Percentiles rank a stretch among this genome's conserved stretches.
These are phyloP conservation scores for Platycnemis pennipes DNA, from an alignment of 2,888 invertebrate species.

Conservation along the genomic window DNA sequence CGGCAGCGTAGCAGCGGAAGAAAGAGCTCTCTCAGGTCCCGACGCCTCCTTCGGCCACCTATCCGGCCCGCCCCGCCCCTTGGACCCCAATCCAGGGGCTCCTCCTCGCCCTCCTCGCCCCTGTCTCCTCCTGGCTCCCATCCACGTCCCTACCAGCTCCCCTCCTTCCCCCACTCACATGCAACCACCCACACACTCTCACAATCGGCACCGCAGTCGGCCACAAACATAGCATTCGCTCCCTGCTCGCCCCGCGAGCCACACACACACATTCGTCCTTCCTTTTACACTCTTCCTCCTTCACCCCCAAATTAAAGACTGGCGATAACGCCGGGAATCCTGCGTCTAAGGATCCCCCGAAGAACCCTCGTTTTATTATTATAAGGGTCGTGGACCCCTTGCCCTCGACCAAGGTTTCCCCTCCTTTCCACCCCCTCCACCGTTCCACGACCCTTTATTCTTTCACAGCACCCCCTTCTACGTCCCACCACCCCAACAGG, in stretches of 20 bases:
- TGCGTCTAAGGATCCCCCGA: conserved; percentile 43
- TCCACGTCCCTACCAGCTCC: neutral
- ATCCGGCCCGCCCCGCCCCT: neutral
- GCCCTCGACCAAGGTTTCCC: too few species aligned
- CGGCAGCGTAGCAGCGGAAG: conserved; percentile 49
- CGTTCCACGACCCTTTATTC: neutral
- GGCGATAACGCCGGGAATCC: conserved; percentile 62
- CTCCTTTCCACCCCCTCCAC: neutral
- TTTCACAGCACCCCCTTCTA: neutral
- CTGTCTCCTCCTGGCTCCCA: neutral
- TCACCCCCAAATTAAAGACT: conserved; percentile 40
- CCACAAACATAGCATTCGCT: conserved; percentile 19
- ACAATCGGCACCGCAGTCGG: neutral
- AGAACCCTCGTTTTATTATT: conserved; percentile 52
- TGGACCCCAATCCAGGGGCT: conserved; percentile 17
- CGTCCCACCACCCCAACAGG: neutral
- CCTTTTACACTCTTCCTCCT: neutral
- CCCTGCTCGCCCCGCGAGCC: neutral
- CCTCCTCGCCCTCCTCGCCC: neutral
- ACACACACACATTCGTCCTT: neutral
- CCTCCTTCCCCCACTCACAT: neutral
- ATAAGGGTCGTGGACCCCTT: conserved; percentile 48
- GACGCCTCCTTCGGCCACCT: conserved; percentile 12
- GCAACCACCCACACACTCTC: neutral
- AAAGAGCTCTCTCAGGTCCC: conserved; percentile 4